Conservation (phyloP, 2,888 invertebrate genomes). For the Lymantria monacha region DNA sequence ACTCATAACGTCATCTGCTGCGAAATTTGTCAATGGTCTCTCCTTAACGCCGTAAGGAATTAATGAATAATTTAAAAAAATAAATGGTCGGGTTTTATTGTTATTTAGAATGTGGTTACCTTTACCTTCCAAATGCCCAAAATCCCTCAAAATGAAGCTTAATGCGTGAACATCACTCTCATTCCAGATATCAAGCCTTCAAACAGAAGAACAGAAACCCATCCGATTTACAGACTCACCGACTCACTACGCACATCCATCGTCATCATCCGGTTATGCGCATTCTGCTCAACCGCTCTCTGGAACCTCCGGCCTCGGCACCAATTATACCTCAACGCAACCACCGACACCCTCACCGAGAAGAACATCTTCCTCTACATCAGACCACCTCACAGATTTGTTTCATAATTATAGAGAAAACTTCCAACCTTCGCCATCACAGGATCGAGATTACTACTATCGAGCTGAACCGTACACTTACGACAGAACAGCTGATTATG, state of each 20-base stretch:
- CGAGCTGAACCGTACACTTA: constrained; percentile 59
- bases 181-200: constrained; percentile 69
- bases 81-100: no score
- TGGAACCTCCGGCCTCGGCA: constrained; percentile 76
- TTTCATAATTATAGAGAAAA: constrained; percentile 79
- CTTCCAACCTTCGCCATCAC: constrained; percentile 64
- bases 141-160: background rate
- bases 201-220: constrained; percentile 83
- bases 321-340: constrained; percentile 76
- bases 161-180: background rate
- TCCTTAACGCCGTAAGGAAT: no score
- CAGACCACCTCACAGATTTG: constrained; percentile 85
- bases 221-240: constrained; percentile 89
- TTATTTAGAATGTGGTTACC: no score
- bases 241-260: constrained; percentile 84
- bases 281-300: constrained; percentile 77
- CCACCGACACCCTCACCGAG: constrained; percentile 86
- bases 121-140: background rate
- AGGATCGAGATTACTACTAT: constrained; percentile 62
- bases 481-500: constrained; percentile 72
- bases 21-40: no score
- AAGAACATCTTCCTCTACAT: constrained; percentile 84
- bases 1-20: no score
- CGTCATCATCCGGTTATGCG: constrained; percentile 75
- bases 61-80: no score